A percentile compares a stretch with the other conserved stretches of the same genome.
phyloP scores from a whole-genome alignment of 1,140 invertebrate genomes.

The Bombyx mori region ASM3026992v2 NC_085129.1:6740001-6740500 shows the following conservation, averaged over 20 bases:
- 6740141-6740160: no score
- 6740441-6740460: slow-evolving; percentile 47
- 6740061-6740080: no score
- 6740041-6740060: no score
- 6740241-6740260: slow-evolving; percentile 17
- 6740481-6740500: slow-evolving; percentile 62
- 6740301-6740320: slow-evolving; percentile 53
- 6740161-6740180: no score
- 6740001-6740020: no score
- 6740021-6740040: no score
- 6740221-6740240: slow-evolving; percentile 1
- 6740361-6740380: slow-evolving; percentile 52
- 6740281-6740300: slow-evolving; percentile 38
- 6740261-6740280: slow-evolving; percentile 39
- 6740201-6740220: neutral
- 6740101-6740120: no score
- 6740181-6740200: no score
- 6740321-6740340: slow-evolving; percentile 40
- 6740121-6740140: no score
- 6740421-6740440: slow-evolving; percentile 27
- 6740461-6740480: slow-evolving; percentile 63
- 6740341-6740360: slow-evolving; percentile 57
- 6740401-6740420: slow-evolving; percentile 43
- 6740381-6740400: slow-evolving; percentile 65
- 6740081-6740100: no score